Conservation (phyloP, 2,113 vertebrate species). For the Dicaeum eximium region DNA sequence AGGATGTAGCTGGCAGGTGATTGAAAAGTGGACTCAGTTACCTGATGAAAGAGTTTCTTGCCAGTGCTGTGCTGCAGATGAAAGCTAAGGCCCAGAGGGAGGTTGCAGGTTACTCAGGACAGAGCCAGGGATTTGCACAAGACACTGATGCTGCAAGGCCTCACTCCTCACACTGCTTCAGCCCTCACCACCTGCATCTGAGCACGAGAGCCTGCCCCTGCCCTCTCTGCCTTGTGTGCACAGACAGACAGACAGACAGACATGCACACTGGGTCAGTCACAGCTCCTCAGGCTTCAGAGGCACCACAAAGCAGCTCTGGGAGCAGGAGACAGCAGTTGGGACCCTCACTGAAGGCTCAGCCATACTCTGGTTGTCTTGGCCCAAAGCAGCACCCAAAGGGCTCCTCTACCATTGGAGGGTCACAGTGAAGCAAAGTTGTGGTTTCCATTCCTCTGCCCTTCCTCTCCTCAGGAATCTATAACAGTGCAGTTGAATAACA, state of each 20-base stretch:
- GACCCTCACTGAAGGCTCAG: not conserved
- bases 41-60: not conserved
- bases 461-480: not conserved
- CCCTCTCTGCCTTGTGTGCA: not conserved
- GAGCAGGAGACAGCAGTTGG: not conserved
- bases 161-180: not conserved
- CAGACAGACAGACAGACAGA: not conserved
- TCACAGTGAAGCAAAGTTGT: not conserved
- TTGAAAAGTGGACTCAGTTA: not conserved
- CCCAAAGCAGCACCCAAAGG: not conserved
- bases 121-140: not conserved
- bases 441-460: not conserved
- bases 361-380: not conserved
- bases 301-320: not conserved
- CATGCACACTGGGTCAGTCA: not conserved
- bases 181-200: not conserved
- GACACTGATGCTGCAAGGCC: not conserved
- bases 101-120: not conserved
- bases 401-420: not conserved
- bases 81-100: not conserved
- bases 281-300: not conserved
- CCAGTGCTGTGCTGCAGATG: not conserved
- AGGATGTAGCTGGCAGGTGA: not conserved
- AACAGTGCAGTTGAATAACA: not conserved
- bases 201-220: not conserved